Percentiles rank a stretch among this genome's conserved stretches.
These are phyloP conservation scores for Gallinago jamesoni DNA, from an alignment of 2,113 vertebrate species.

Conservation along the genomic window DNA sequence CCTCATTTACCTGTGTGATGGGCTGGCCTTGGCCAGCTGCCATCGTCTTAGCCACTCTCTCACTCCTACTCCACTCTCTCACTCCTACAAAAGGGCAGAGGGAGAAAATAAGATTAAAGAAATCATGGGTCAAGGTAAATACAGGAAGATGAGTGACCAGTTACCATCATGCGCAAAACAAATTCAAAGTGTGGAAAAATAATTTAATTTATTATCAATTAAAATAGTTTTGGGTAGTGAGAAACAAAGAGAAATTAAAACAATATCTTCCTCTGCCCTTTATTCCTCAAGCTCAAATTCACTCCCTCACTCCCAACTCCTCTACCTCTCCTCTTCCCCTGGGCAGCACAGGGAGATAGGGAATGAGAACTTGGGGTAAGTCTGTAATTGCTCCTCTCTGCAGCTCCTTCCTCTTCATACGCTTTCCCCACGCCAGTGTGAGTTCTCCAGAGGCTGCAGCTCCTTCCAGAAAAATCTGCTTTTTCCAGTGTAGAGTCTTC, in stretches of 20 bases:
- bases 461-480: neutral
- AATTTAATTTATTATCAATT: neutral
- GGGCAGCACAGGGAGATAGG: rapidly evolving
- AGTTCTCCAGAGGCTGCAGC: neutral
- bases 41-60: neutral
- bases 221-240: neutral
- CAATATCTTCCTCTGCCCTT: neutral
- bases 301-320: rapidly evolving
- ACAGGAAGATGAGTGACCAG: neutral
- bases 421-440: neutral
- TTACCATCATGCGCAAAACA: neutral
- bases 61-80: neutral
- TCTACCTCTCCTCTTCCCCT: rapidly evolving
- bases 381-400: neutral
- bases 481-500: neutral
- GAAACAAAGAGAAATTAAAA: neutral
- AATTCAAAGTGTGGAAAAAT: neutral
- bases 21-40: neutral
- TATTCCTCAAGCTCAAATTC: neutral
- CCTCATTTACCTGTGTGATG: neutral
- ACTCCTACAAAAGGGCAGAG: neutral
- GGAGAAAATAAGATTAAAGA: neutral
- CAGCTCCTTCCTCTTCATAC: neutral
- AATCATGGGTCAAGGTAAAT: neutral
- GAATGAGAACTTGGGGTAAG: neutral